Evolutionary conservation across 2,797 vertebrate genomes (phyloP), one percentile per base, ranked within the genome.

Genomic region (Novumbra hubbsi): DNA sequence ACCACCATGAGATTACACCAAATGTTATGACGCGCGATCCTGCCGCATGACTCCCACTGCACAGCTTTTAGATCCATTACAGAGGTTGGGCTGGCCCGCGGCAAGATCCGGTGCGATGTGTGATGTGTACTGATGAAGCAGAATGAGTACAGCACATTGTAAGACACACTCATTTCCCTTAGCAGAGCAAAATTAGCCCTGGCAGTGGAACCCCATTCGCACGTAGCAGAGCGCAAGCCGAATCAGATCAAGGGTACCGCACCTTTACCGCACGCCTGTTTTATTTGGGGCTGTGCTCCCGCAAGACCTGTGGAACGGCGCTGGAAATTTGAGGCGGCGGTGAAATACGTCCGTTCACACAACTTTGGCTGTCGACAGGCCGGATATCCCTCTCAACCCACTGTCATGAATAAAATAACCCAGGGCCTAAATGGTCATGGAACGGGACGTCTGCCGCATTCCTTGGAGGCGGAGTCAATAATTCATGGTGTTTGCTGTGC

Each of bases 101-200:
- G 90, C 90, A 89, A 87, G 86, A 88, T 88, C 80, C 81, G 78
- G 79, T 78, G 86, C 85, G 88, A 77, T 88, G 85, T 45, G 41
- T 45, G 41, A 81, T 89, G 89, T 90, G 88, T 88, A 88, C 88
- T 90, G 88, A 92, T 91, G 86, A 90, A 88, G 85, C 86, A 89
- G 86, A 90, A 89, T 87, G 80, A 81, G 78, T 86, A 85, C 88
- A 85, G 86, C 84, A 79, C 83, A 87, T 85, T 88, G 85, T 85
- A 88, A 88, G 84, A 85, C 83, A 91, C 81, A 81, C 84, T 90
- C 82, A 88, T 90, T 91, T 90, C 86, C 90, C 83, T 90, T 91
- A 89, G 87, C 86, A 88, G 86, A 90, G 88, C 90, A 90, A 90
- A 91, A 91, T 90, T 87, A 89, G 83, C 85, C 80, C 86, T 90